Conservation (phyloP, 2,113 vertebrate species). For the Aphelocoma coerulescens region DNA sequence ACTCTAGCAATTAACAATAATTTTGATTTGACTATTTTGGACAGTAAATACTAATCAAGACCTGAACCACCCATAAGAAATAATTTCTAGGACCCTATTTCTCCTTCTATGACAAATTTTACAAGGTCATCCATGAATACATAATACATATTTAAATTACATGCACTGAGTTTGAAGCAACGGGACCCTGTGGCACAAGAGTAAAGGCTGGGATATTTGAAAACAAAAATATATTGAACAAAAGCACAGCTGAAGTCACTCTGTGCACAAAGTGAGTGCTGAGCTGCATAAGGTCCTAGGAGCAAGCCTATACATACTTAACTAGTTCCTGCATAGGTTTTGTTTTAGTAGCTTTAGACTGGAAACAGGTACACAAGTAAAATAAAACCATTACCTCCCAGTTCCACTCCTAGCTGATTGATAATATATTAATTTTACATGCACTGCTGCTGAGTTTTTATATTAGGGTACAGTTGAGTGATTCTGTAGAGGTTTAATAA, state of each 20-base stretch:
- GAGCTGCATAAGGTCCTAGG: not conserved
- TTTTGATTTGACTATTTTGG: not conserved
- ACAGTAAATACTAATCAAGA: not conserved
- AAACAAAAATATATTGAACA: not conserved
- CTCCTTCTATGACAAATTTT: not conserved
- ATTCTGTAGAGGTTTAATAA: not conserved
- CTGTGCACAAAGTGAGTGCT: not conserved
- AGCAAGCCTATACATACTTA: not conserved
- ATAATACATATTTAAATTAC: not conserved
- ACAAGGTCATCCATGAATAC: not conserved
- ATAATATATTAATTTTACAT: not conserved
- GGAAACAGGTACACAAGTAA: not conserved
- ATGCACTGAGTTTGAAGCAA: not conserved
- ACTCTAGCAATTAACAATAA: not conserved
- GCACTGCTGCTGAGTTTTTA: not conserved
- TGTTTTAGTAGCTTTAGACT: not conserved
- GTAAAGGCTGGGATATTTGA: not conserved
- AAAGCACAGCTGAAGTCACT: not conserved
- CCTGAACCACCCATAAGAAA: not conserved
- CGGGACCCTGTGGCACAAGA: fast-evolving
- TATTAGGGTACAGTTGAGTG: not conserved
- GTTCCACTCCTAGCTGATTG: not conserved
- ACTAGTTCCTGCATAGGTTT: not conserved
- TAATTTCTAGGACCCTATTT: not conserved
- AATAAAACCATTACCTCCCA: not conserved